phyloP scores from a whole-genome alignment of 2,113 vertebrate genomes.

The Polypterus bichir region DNA sequence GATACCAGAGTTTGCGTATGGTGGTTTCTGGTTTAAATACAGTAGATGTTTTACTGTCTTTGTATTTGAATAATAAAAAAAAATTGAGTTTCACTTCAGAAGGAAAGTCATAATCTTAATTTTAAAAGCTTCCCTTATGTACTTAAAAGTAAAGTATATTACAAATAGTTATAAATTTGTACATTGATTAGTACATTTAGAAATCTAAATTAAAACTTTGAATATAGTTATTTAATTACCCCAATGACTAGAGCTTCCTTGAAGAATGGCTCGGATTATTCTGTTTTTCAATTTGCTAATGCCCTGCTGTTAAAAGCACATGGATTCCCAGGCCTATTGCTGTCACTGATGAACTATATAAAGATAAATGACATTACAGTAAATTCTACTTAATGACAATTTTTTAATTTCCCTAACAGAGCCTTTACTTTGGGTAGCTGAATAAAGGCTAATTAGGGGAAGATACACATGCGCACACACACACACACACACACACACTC shows the following conservation, averaged over 20 bases:
- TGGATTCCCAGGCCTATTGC: constrained; percentile 73
- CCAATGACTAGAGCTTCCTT: constrained; percentile 84
- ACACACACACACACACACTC: too few relatives aligned
- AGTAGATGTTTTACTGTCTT: too few relatives aligned
- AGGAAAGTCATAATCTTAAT: too few relatives aligned
- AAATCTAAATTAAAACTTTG: constrained; percentile 98
- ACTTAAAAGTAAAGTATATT: constrained; percentile 35
- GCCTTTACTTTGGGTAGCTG: constrained; percentile 77
- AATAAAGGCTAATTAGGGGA: constrained; percentile 97
- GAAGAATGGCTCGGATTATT: constrained; percentile 78
- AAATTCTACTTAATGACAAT: constrained; percentile 99
- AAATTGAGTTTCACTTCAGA: too few relatives aligned
- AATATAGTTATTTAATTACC: constrained; percentile 98
- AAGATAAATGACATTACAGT: constrained; percentile 99
- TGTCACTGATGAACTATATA: constrained; percentile 81
- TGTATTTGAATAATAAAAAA: too few relatives aligned
- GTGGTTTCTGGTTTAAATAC: too few relatives aligned
- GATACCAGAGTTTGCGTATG: too few relatives aligned
- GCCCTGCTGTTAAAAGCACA: constrained; percentile 60
- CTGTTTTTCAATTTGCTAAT: constrained; percentile 88
- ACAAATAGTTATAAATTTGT: constrained; percentile 63
- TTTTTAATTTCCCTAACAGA: constrained; percentile 97
- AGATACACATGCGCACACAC: constrained; percentile 70
- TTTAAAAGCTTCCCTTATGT: too few relatives aligned
- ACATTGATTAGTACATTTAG: constrained; percentile 61